Evolutionary conservation across 2,113 vertebrate species (phyloP).

Genomic region (Silurus meridionalis): DNA sequence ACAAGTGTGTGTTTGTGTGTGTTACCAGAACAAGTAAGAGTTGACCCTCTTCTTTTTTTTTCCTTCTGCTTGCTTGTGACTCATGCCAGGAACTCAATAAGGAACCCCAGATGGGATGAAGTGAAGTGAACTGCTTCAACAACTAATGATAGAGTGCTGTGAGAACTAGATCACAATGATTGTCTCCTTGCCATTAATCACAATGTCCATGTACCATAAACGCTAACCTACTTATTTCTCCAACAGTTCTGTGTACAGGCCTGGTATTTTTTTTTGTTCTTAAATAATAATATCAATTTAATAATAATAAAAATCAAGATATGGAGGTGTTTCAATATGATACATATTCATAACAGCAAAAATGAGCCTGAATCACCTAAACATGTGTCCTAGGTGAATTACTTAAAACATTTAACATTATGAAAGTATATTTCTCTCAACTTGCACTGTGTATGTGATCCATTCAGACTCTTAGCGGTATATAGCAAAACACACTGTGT

Average conservation of each 20-base stretch:
- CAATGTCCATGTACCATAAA: constrained; percentile 31
- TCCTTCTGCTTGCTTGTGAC: not conserved
- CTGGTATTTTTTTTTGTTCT: not conserved
- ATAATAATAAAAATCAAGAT: not conserved
- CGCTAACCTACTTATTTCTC: constrained; percentile 11
- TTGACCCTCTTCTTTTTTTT: constrained; percentile 15
- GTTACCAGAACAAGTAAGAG: not conserved
- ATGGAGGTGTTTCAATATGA: not conserved
- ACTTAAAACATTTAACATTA: not conserved
- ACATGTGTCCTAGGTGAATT: not conserved
- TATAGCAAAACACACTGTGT: not conserved
- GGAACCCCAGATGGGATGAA: constrained; percentile 31
- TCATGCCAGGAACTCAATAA: constrained; percentile 32
- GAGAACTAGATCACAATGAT: constrained; percentile 44
- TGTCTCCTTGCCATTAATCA: constrained; percentile 33
- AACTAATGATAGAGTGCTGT: constrained; percentile 40
- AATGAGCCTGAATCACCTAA: not conserved
- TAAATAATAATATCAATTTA: not conserved
- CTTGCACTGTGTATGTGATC: not conserved
- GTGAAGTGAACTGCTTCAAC: constrained; percentile 21
- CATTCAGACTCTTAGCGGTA: not conserved
- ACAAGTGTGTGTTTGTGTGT: not conserved
- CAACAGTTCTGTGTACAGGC: not conserved
- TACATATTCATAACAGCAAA: not conserved
- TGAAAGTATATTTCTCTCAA: not conserved